Evolutionary conservation across 2,888 invertebrate species (phyloP).

Genomic region (Orchestes rusci): DNA sequence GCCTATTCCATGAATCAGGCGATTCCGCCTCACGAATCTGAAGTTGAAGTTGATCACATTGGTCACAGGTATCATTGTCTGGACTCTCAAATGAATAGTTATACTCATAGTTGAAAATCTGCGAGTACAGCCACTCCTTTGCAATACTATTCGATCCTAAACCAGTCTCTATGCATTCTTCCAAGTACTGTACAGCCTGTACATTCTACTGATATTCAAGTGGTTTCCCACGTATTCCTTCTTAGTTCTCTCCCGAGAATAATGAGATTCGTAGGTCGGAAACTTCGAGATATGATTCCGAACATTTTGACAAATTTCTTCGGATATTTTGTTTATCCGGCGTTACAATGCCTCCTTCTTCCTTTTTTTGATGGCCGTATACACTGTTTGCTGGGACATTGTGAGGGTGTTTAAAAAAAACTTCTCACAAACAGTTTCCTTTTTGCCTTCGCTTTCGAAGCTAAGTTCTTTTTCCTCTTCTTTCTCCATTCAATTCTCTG

Average conservation of each 20-base stretch:
- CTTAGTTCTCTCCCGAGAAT: constrained; percentile 2
- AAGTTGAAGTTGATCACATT: constrained; percentile 5
- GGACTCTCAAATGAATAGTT: constrained; percentile 6
- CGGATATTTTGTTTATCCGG: constrained; percentile 13
- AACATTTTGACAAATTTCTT: constrained; percentile 5
- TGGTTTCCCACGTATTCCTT: constrained; percentile 10
- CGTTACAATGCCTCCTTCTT: constrained; percentile 15
- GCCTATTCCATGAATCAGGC: constrained; percentile 1
- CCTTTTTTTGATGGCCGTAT: constrained; percentile 15
- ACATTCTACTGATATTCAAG: constrained; percentile 8
- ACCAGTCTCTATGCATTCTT: constrained; percentile 4
- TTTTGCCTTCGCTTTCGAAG: constrained; percentile 13
- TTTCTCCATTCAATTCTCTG: constrained; percentile 4
- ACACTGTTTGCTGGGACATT: constrained; percentile 18
- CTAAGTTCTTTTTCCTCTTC: constrained; percentile 10
- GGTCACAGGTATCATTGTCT: constrained; percentile 4
- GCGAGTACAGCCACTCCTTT: constrained; percentile 7
- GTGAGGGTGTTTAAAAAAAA: constrained; percentile 14
- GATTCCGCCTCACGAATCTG: constrained; percentile 3
- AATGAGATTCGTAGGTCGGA: constrained; percentile 7
- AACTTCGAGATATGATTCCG: constrained; percentile 10
- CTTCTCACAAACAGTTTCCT: constrained; percentile 14
- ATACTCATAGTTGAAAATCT: constrained; percentile 8
- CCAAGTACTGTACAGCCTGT: constrained; percentile 9
- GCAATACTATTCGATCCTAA: constrained; percentile 6